Conservation (phyloP, 2,113 vertebrate genomes). For the Amphiprion percula region DNA sequence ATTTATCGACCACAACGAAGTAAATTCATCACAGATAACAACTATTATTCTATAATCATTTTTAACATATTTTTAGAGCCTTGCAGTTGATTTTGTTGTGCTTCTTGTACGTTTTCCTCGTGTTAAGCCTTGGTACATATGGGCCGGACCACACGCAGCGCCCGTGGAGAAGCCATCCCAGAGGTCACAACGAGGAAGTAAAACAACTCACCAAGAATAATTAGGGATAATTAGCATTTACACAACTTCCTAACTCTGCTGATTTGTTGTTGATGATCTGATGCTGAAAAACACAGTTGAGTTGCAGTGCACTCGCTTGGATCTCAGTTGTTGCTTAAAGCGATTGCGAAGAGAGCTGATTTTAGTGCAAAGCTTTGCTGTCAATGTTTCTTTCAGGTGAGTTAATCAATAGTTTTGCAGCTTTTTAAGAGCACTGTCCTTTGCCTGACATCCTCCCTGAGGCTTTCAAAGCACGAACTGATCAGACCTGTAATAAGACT, state of each 20-base stretch:
- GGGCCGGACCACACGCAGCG: conserved; percentile 76
- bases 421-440: background rate
- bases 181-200: conserved; percentile 70
- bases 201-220: conserved; percentile 67
- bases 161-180: conserved; percentile 48
- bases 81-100: background rate
- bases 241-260: conserved; percentile 77
- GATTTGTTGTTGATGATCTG: conserved; percentile 52
- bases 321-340: conserved; percentile 29
- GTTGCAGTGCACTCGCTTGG: background rate
- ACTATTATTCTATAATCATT: background rate
- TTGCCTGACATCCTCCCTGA: conserved; percentile 3
- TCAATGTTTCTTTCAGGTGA: background rate
- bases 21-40: background rate
- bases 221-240: conserved; percentile 78
- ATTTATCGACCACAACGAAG: background rate
- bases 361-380: background rate
- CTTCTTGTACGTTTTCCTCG: background rate
- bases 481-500: background rate
- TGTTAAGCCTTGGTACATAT: conserved; percentile 15
- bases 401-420: background rate
- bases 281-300: conserved; percentile 19
- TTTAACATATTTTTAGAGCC: background rate
- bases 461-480: background rate
- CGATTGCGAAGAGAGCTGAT: background rate